Evolutionary conservation across 2,888 invertebrate species (phyloP), one percentile per base, ranked within the genome.

Genomic region (Megastigmus dorsalis): DNA sequence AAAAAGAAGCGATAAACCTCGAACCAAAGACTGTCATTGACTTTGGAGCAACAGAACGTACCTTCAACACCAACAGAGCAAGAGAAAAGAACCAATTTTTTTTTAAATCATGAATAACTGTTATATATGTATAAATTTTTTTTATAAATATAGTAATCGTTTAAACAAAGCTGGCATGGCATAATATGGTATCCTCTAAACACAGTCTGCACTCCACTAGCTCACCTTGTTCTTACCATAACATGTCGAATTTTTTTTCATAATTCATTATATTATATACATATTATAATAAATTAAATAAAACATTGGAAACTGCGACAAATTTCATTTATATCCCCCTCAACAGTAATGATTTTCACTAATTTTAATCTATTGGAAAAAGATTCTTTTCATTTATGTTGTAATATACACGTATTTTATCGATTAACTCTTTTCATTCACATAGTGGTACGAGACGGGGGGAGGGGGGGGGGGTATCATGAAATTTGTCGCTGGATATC

Each of bases 141-240:
- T 60, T 60, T 74, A 75, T 75, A 71, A 67, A 73, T 73, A 75
- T 71, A 77, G 77, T 73, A 62, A 79, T 75, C 69, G 57, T 82
- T 81, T 84, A 80, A 85, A 85, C 82, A 80, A 85, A 85, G 85
- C 85, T 87, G 85, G 86, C 85, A 85, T 86, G 84, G 85, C 84
- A 84, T 67, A 60, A 62, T 85, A 84, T 86, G 86, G 86, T 87
- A 88, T 88, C 88, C 87, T 87, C 87, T 85, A 88, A 88, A 88
- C 88, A 88, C 88, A 87, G 88, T 88, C 87, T 88, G 88, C 88
- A 88, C 88, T 88, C 88, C 88, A 88, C 87, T 88, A 88, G 86
- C 85, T 88, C 85, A 83, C 85, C 86, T 86, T 83, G 80, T 84
- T 84, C 84, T 87, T 85, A 85, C 82, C 82, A 83, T 84, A 84